Evolutionary conservation across 2,797 vertebrate species (phyloP).

Genomic region (Tokudaia tokunoshimensis): DNA sequence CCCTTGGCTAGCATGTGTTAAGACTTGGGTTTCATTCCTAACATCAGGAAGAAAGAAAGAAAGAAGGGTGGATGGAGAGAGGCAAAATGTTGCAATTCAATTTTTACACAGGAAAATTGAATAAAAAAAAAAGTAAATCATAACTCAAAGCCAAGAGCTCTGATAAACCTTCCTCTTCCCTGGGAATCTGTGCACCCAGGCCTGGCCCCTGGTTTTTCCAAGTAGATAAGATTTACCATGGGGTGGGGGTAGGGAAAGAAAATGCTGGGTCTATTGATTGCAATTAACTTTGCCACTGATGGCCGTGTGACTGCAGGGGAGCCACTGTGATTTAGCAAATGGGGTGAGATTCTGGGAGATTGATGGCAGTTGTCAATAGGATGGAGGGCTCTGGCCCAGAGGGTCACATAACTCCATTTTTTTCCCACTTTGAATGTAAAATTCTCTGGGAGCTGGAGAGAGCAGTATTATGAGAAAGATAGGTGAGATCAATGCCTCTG

Average conservation of each 20-base stretch:
- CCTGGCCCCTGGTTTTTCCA: background rate
- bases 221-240: background rate
- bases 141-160: background rate
- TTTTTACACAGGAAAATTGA: background rate
- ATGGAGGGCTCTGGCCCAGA: background rate
- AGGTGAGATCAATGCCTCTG: constrained; percentile 15
- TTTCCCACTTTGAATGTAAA: constrained; percentile 69
- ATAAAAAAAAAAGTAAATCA: background rate
- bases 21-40: background rate
- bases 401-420: constrained; percentile 60
- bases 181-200: background rate
- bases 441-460: constrained; percentile 19
- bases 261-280: constrained; percentile 24
- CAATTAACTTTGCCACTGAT: constrained; percentile 64
- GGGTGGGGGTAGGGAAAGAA: background rate
- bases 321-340: background rate
- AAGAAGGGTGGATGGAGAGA: background rate
- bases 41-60: background rate
- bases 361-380: constrained; percentile 45
- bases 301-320: constrained; percentile 15
- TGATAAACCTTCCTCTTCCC: background rate
- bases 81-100: background rate
- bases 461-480: background rate
- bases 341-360: constrained; percentile 45
- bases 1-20: background rate